Evolutionary conservation across 2,797 vertebrate species (phyloP).

Genomic region (Peromyscus nudipes): DNA sequence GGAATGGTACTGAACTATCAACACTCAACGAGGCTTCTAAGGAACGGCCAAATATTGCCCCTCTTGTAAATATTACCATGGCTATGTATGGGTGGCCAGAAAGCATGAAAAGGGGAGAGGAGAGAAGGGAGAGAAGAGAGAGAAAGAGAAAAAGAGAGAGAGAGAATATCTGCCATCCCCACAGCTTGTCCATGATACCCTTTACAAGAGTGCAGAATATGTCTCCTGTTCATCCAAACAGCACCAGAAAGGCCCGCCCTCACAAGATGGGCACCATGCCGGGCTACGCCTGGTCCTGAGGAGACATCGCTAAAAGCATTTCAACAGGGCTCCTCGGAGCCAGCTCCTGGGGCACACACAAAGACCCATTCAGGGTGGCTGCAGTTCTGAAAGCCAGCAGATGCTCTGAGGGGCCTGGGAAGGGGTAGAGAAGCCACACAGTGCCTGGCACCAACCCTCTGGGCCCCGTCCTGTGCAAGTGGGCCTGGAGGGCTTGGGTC

Average conservation of each 20-base stretch:
- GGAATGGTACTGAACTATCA: neutral
- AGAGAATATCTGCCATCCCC: neutral
- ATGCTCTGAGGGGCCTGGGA: constrained; percentile 72
- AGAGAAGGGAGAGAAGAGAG: neutral
- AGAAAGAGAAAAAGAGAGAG: no score
- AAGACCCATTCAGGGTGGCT: constrained; percentile 83
- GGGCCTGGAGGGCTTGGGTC: constrained; percentile 47
- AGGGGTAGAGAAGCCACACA: constrained; percentile 11
- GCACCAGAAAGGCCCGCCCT: constrained; percentile 57
- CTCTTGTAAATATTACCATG: neutral
- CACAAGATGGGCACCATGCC: constrained; percentile 57
- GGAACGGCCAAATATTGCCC: fast-evolving
- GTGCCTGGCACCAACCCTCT: constrained; percentile 71
- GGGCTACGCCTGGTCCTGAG: constrained; percentile 63
- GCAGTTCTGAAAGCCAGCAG: constrained; percentile 79
- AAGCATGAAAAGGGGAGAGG: neutral
- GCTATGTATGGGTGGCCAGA: neutral
- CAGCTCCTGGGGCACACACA: constrained; percentile 80
- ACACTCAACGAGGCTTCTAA: neutral
- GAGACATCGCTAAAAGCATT: constrained; percentile 77
- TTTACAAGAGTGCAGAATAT: constrained; percentile 57
- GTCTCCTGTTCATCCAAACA: neutral
- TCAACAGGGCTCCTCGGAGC: constrained; percentile 72
- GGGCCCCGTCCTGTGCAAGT: neutral
- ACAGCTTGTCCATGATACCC: neutral